A percentile compares a stretch with the other conserved stretches of the same genome.
Evolutionary conservation across 2,113 vertebrate species (phyloP).

Genomic region (Falcunculus frontatus): DNA sequence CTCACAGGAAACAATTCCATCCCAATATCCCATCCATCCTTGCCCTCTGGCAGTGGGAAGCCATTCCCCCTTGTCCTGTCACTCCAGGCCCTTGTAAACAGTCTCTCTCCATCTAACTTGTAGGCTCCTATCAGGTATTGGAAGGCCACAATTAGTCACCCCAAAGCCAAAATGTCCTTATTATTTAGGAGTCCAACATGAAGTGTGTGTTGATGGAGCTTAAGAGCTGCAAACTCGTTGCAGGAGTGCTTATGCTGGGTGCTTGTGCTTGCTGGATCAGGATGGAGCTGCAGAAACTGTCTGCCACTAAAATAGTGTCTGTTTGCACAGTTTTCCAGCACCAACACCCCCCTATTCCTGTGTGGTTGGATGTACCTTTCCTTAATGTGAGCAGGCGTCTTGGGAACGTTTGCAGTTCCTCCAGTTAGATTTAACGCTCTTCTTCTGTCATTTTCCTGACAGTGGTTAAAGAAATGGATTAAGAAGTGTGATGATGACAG

Average conservation of each 20-base stretch:
- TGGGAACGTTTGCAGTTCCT: not conserved
- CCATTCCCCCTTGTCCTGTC: not conserved
- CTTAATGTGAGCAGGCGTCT: not conserved
- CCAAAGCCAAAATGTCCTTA: not conserved
- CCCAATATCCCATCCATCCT: not conserved
- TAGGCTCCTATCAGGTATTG: not conserved
- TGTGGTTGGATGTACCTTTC: not conserved
- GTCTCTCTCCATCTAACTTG: not conserved
- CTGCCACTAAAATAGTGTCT: not conserved
- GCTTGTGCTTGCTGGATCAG: not conserved
- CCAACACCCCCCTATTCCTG: not conserved
- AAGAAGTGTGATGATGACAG: slow-evolving; percentile 99
- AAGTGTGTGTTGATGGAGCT: not conserved
- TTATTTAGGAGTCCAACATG: not conserved
- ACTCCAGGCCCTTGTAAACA: not conserved
- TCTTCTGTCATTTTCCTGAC: not conserved
- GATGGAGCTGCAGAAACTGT: not conserved
- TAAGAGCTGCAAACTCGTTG: not conserved
- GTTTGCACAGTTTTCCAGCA: not conserved
- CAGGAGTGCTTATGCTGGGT: not conserved
- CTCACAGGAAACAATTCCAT: not conserved
- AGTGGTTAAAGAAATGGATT: slow-evolving; percentile 99
- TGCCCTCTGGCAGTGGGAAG: not conserved
- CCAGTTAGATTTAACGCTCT: not conserved
- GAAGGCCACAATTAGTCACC: not conserved